A percentile compares a stretch with the other conserved stretches of the same genome.
Conservation (phyloP, 2,113 vertebrate species). For the Prionailurus bengalensis region DNA sequence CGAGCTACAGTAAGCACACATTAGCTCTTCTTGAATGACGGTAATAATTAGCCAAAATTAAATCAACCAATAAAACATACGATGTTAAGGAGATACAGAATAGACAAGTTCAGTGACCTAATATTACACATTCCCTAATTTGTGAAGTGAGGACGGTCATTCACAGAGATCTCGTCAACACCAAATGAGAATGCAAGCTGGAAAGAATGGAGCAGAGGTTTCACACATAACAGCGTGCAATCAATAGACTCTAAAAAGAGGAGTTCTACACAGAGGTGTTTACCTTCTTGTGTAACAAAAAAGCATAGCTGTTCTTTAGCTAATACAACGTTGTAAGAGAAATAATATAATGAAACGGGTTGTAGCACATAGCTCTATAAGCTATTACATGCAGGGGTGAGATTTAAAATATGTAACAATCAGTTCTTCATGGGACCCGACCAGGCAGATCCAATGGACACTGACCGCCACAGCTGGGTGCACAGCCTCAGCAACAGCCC, state of each 20-base stretch:
- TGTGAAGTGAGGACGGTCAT: background rate
- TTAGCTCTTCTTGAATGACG: background rate
- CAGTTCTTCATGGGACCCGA: background rate
- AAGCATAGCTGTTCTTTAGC: background rate
- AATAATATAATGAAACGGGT: background rate
- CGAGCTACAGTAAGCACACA: background rate
- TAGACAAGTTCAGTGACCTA: background rate
- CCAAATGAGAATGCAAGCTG: background rate
- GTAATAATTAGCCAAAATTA: background rate
- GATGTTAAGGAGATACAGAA: background rate
- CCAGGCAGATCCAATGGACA: fast-evolving
- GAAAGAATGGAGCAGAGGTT: background rate
- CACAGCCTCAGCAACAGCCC: background rate
- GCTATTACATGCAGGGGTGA: background rate
- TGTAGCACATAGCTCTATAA: background rate
- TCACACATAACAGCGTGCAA: fast-evolving
- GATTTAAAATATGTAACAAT: background rate
- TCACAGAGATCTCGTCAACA: background rate
- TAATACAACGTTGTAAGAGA: background rate
- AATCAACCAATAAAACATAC: background rate
- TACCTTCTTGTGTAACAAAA: background rate
- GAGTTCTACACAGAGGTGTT: background rate
- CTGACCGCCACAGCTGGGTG: background rate
- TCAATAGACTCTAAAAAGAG: background rate
- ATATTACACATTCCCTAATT: background rate